Base-by-base conservation (phyloP, 2,113 vertebrate species). In the Scalopus aquaticus region DNA sequence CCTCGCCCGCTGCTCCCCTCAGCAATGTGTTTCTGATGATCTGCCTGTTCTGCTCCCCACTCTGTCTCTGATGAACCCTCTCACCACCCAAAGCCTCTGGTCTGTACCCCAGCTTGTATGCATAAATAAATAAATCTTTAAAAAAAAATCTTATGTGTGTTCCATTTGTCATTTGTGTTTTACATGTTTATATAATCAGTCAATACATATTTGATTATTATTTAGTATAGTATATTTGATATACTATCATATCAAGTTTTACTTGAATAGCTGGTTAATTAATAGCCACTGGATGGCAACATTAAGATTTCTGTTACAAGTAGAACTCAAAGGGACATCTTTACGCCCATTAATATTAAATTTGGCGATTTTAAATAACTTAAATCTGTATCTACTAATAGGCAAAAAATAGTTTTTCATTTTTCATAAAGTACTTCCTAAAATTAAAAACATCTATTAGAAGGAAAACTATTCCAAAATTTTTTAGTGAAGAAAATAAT, bases 391-490 rank as follows among this genome's bases (percentile, higher is more conserved):
- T 42, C 5, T 26, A 96, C 28, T 77, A 65, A 44, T 22, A 87
- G 69, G 28, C 64, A 74, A 51, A 56, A 74, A 44, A 90, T 1
- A 51, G 9, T 70, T n/a, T 82, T 88, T 56, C 56, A 32, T 42
- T 86, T 92, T 74, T 79, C 49, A 93, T 78, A 83, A 94, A 94
- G 20, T 51, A 17, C 49, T 51, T 51, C 49, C 49, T 51, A 51
- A 51, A 17, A 51, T 51, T 16, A 51, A 51, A 22, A 93, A 64
- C 49, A 73, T 15, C 62, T 77, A 77, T 85, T 39, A 81, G 28
- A 82, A 76, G 20, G 91, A 78, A 95, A 95, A 69, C 3, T 72
- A 85, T 81, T 92, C 20, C 22, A 72, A 93, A 77, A 92, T 78
- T 6, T 1, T 65, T 92, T 5, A 86, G 5, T 64, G 30, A 86